Evolutionary conservation across 2,797 vertebrate species (phyloP).

Genomic region (Coranthus polyacanthus): DNA sequence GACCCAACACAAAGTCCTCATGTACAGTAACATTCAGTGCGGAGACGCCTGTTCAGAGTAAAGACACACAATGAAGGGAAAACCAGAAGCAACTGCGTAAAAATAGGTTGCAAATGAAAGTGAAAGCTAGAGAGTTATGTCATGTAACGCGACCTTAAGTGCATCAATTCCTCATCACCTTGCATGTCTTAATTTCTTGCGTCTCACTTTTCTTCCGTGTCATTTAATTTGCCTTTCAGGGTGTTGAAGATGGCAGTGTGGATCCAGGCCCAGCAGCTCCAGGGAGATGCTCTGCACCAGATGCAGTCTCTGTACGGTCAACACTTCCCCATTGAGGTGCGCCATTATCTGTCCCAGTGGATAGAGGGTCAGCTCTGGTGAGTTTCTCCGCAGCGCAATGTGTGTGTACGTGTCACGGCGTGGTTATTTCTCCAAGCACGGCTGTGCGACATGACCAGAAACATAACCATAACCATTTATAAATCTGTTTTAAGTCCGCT

Average conservation of each 20-base stretch:
- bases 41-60: conserved; percentile 29
- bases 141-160: neutral
- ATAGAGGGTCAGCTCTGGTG: conserved; percentile 93
- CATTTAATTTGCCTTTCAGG: conserved; percentile 61
- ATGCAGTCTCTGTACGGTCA: conserved; percentile 99
- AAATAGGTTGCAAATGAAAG: neutral
- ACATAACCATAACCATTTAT: no score
- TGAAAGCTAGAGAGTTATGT: neutral
- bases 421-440: no score
- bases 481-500: no score
- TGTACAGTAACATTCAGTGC: neutral
- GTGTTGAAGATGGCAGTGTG: conserved; percentile 92
- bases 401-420: no score
- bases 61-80: conserved; percentile 8
- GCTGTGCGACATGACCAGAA: no score
- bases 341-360: conserved; percentile 95
- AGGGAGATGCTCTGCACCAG: conserved; percentile 95
- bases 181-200: neutral
- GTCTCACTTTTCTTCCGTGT: neutral
- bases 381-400: conserved; percentile 54
- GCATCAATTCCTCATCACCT: neutral
- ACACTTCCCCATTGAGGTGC: conserved; percentile 98
- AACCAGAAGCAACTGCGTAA: conserved; percentile 5
- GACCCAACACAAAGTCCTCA: conserved; percentile 48
- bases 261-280: conserved; percentile 98